Evolutionary conservation across 2,113 vertebrate species (phyloP), one percentile per base, ranked within the genome.

Genomic region (Prunella fulvescens): DNA sequence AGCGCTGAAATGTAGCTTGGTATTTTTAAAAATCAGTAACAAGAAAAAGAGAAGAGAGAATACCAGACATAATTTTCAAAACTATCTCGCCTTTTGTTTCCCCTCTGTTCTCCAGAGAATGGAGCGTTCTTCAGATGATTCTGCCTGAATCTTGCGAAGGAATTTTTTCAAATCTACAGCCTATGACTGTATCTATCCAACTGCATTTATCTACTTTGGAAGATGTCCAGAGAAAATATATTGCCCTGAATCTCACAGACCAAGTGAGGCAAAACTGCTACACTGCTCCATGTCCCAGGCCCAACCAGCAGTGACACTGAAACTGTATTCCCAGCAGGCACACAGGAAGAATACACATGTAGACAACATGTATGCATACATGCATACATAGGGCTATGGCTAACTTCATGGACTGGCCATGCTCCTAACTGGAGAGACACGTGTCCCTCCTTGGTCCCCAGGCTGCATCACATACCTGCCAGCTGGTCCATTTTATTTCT

Each of bases 391-490:
- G 39, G 7, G 7, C 48, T 79, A 16, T 9, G n/a, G 44, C 19
- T 69, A 25, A 29, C 31, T 42, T 14, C n/a, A 24, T n/a, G 17
- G n/a, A 29, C 11, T 44, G 14, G 5, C 26, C 33, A 19, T 45
- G 9, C 8, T 35, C 12, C 71, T 57, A 5, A 9, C 26, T 33
- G n/a, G 28, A 54, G 54, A 58, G 19, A 48, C 6, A 40, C 1
- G 0, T 7, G 4, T 10, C 26, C 16, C 5, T 33, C 25, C 12
- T 73, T 51, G 25, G 2, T 3, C 4, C 4, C 8, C 12, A 17
- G 44, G 19, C 12, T 72, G 54, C 13, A 31, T 44, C 35, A n/a
- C 2, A 0, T 18, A 23, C n/a, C 10, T 64, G 5, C 16, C 26
- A 62, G 22, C 11, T 69, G 16, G 8, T 23, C n/a, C 23, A 14